These are phyloP conservation scores for Astyanax mexicanus DNA, from an alignment of 2,797 vertebrate species.

Conservation along the genomic window DNA sequence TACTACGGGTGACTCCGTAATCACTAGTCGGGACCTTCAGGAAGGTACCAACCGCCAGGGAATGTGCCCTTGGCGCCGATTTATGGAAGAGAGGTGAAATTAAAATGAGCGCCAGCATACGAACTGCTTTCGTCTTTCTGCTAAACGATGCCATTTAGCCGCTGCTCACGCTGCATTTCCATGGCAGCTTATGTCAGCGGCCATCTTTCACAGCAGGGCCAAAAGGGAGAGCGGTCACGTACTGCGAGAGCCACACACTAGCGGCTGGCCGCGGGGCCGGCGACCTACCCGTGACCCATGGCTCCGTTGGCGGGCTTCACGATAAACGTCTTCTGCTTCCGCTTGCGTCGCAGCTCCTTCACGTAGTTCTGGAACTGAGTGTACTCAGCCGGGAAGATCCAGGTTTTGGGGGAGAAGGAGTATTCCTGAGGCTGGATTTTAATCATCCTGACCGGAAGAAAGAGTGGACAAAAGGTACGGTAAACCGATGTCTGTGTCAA, in stretches of 20 bases:
- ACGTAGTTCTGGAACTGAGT: conserved; percentile 98
- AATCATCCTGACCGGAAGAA: conserved; percentile 88
- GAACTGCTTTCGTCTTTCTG: conserved; percentile 66
- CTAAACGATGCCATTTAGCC: conserved; percentile 66
- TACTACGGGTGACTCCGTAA: conserved; percentile 73
- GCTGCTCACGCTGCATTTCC: conserved; percentile 53
- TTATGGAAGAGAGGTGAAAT: conserved; percentile 69
- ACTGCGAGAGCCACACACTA: background rate
- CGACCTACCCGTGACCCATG: conserved; percentile 97
- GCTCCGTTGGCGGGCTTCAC: conserved; percentile 98
- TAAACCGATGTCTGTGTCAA: background rate
- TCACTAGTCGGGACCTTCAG: conserved; percentile 74
- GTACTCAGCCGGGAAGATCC: conserved; percentile 98
- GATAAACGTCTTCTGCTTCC: conserved; percentile 97
- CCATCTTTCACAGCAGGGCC: conserved; percentile 51
- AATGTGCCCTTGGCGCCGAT: conserved; percentile 66
- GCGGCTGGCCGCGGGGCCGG: background rate
- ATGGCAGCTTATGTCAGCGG: conserved; percentile 59
- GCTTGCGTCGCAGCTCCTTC: conserved; percentile 94
- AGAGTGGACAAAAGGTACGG: conserved; percentile 17
- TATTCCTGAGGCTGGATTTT: conserved; percentile 96
- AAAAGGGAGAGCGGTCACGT: background rate
- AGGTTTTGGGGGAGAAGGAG: conserved; percentile 95
- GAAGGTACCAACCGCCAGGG: conserved; percentile 64
- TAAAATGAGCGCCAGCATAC: conserved; percentile 68